These are phyloP conservation scores for Hydractinia symbiolongicarpus DNA, from an alignment of 30 jellyfish, hydroid and myxozoan species.

Conservation along the genomic window DNA sequence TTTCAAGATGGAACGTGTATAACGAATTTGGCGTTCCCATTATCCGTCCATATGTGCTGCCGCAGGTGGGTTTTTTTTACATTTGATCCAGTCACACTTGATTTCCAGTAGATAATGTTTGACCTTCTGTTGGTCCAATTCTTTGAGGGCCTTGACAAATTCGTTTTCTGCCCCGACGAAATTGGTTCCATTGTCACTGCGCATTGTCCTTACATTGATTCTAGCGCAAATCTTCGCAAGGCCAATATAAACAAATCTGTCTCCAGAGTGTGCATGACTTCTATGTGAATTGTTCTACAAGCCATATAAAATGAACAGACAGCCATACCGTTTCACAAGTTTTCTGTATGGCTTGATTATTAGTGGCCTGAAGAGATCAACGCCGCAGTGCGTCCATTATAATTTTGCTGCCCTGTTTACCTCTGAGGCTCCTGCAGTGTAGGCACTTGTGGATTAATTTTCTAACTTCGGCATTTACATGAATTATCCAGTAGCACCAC, in stretches of 20 bases:
- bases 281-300: slow-evolving; percentile 23
- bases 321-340: neutral
- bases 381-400: slow-evolving; percentile 3
- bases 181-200: slow-evolving; percentile 30
- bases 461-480: slow-evolving; percentile 8
- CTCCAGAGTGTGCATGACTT: slow-evolving; percentile 24
- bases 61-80: slow-evolving; percentile 32
- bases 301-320: slow-evolving; percentile 11
- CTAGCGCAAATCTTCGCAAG: slow-evolving; percentile 33
- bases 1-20: neutral
- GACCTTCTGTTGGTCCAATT: no score
- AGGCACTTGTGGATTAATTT: slow-evolving; percentile 20
- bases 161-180: no score
- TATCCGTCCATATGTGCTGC: slow-evolving; percentile 11
- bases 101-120: no score
- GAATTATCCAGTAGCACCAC: slow-evolving; percentile 12
- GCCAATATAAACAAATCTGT: slow-evolving; percentile 33
- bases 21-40: slow-evolving; percentile 21
- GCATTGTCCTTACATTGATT: slow-evolving; percentile 28
- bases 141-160: no score
- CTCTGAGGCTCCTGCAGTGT: slow-evolving; percentile 23
- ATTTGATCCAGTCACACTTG: neutral
- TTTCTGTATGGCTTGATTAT: slow-evolving; percentile 8
- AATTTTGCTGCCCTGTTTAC: slow-evolving; percentile 23
- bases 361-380: slow-evolving; percentile 31